phyloP scores from a whole-genome alignment of 2,888 invertebrate genomes.

The Dynastes grantii region DNA sequence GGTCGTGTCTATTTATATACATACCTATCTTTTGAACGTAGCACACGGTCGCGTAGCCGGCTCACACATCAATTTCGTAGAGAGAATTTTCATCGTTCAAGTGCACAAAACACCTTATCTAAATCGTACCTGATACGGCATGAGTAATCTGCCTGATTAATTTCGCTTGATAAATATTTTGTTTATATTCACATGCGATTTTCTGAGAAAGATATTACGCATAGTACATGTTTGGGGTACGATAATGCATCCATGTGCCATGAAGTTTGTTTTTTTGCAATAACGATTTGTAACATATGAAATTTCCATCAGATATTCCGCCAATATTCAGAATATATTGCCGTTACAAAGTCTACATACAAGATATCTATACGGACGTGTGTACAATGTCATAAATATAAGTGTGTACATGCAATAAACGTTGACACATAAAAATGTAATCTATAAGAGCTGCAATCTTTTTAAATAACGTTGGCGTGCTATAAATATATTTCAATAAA shows the following conservation, averaged over 20 bases:
- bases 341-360: not conserved
- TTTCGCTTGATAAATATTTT: conserved; percentile 21
- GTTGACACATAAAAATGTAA: no score
- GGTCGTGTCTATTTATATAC: conserved; percentile 35
- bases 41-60: not conserved
- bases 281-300: not conserved
- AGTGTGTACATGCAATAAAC: no score
- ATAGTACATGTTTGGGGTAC: not conserved
- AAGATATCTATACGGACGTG: no score
- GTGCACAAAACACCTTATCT: conserved; percentile 37
- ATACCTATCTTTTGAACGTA: conserved; percentile 28
- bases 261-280: not conserved
- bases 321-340: not conserved
- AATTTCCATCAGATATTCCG: conserved; percentile 2
- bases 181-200: conserved; percentile 21
- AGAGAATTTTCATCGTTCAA: conserved; percentile 18
- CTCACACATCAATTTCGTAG: not conserved
- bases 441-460: no score
- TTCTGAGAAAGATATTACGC: conserved; percentile 14
- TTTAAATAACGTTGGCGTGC: no score
- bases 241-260: not conserved
- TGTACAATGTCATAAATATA: no score
- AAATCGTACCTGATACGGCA: conserved; percentile 29
- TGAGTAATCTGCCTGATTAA: conserved; percentile 30
- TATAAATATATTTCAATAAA: no score